A percentile compares a stretch with the other conserved stretches of the same genome.
phyloP scores from a whole-genome alignment of 2,888 invertebrate genomes.

The Osmoderma eremita region DNA sequence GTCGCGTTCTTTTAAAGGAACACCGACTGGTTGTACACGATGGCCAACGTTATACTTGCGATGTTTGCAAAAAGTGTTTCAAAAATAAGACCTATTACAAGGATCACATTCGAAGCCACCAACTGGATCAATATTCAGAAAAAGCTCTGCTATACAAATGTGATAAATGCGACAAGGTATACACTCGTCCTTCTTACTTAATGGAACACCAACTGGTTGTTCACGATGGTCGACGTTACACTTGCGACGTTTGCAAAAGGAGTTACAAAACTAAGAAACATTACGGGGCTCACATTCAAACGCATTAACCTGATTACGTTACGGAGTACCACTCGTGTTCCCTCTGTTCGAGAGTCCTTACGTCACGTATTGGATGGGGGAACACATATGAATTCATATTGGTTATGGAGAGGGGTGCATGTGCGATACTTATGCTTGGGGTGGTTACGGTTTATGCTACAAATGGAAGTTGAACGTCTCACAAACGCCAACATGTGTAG shows the following conservation, averaged over 20 bases:
- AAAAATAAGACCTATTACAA: constrained; percentile 55
- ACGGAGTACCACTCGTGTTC: constrained; percentile 19
- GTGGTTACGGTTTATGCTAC: constrained; percentile 59
- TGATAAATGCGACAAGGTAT: constrained; percentile 32
- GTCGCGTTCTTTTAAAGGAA: not conserved
- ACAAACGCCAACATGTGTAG: constrained; percentile 64
- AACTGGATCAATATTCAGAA: not conserved
- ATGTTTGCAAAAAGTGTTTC: constrained; percentile 62
- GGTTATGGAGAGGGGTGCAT: constrained; percentile 35
- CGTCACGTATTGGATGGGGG: not conserved
- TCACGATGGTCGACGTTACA: constrained; percentile 18
- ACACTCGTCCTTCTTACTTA: not conserved
- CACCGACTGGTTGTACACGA: constrained; percentile 27
- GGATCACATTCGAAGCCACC: constrained; percentile 39
- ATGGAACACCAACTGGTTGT: constrained; percentile 17
- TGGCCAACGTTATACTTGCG: constrained; percentile 51
- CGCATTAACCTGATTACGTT: constrained; percentile 28
- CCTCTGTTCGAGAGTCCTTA: constrained; percentile 21
- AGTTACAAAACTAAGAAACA: constrained; percentile 60
- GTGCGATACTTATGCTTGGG: constrained; percentile 67
- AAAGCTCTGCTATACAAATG: constrained; percentile 6
- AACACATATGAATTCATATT: constrained; percentile 4
- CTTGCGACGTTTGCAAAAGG: constrained; percentile 61
- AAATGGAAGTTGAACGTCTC: constrained; percentile 53
- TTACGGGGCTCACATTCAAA: constrained; percentile 42